Conservation (phyloP, 2,888 invertebrate species). For the Neoitamus cyanurus region DNA sequence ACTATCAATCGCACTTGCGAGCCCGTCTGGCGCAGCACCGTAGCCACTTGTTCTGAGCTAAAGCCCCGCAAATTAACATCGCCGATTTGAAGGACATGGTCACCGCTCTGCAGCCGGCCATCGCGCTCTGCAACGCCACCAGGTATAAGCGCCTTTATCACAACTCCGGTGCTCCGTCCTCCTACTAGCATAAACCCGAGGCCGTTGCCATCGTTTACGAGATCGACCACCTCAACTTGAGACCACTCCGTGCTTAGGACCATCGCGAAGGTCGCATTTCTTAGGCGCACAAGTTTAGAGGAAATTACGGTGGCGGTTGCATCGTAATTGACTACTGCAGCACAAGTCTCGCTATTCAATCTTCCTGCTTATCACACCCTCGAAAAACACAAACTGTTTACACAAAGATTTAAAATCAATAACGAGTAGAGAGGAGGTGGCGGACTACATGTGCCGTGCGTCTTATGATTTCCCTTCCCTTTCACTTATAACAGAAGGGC, state of each 20-base stretch:
- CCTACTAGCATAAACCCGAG: conserved; percentile 99
- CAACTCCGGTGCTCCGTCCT: conserved; percentile 96
- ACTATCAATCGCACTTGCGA: conserved; percentile 86
- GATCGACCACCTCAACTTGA: conserved; percentile 98
- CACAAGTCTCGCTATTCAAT: background rate
- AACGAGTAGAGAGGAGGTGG: background rate
- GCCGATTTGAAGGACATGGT: conserved; percentile 96
- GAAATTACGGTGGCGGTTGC: background rate
- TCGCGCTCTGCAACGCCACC: conserved; percentile 98
- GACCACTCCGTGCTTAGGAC: conserved; percentile 99
- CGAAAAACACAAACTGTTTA: conserved; percentile 29
- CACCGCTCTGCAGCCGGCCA: conserved; percentile 94
- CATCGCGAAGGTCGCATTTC: conserved; percentile 64
- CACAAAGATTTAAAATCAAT: conserved; percentile 37
- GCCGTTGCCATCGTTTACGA: conserved; percentile 96
- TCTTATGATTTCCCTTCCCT: background rate
- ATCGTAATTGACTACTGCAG: background rate
- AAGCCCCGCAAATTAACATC: conserved; percentile 95
- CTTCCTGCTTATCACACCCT: conserved; percentile 11
- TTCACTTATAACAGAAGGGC: background rate
- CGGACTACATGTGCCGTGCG: background rate
- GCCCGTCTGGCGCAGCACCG: conserved; percentile 77
- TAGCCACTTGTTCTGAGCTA: conserved; percentile 94
- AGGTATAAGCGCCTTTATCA: conserved; percentile 96
- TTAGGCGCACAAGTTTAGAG: background rate